phyloP scores from a whole-genome alignment of 2,797 vertebrate genomes.

The Squalus acanthias region DNA sequence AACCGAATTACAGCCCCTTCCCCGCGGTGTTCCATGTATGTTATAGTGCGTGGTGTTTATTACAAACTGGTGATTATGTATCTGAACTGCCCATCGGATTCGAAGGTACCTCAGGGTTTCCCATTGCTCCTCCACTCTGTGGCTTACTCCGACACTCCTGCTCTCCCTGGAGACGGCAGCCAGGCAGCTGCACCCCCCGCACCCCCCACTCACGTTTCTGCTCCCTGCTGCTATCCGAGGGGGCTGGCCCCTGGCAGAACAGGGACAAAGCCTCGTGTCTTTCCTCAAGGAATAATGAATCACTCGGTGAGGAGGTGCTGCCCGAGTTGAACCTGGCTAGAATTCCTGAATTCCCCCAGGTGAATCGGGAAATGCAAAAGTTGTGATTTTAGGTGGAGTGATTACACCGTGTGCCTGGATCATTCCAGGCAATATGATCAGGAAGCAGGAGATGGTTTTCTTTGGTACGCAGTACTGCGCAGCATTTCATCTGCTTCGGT shows the following conservation, averaged over 20 bases:
- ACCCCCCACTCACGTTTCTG: background rate
- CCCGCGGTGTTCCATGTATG: background rate
- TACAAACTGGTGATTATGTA: too few species aligned
- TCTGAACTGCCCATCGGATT: background rate
- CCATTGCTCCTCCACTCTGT: background rate
- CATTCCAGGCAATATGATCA: background rate
- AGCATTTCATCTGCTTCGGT: background rate
- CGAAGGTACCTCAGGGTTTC: background rate
- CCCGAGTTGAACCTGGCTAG: background rate
- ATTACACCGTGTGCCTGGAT: background rate
- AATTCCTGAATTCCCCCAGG: background rate
- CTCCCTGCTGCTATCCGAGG: background rate
- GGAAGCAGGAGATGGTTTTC: background rate
- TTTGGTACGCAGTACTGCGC: background rate
- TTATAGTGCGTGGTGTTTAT: background rate
- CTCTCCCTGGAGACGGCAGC: background rate
- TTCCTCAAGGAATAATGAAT: background rate
- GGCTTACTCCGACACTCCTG: background rate
- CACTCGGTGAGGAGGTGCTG: background rate
- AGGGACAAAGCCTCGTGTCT: background rate
- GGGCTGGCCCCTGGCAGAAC: background rate
- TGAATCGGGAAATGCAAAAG: background rate
- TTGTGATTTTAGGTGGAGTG: background rate
- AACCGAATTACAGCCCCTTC: background rate
- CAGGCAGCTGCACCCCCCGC: too few species aligned